A percentile compares a stretch with the other conserved stretches of the same genome.
These are phyloP conservation scores for Himalopsyche tibetana DNA, from an alignment of 2,888 invertebrate genomes.

Conservation along the genomic window DNA sequence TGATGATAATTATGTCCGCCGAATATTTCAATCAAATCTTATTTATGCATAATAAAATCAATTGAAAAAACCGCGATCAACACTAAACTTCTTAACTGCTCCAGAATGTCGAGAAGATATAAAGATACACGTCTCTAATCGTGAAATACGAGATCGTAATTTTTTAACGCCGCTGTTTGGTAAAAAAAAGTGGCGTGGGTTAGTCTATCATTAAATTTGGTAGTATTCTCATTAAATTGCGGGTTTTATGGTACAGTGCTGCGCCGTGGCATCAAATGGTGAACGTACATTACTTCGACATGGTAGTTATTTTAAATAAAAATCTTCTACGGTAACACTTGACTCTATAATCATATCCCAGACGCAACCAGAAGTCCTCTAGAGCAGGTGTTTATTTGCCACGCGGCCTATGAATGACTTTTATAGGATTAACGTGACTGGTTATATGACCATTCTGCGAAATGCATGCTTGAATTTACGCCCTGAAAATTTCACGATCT, in stretches of 20 bases:
- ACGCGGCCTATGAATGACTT: conserved; percentile 47
- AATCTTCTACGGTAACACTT: conserved; percentile 16
- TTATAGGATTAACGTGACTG: conserved; percentile 60
- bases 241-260: conserved; percentile 40
- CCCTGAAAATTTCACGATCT: conserved; percentile 43
- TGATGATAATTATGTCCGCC: conserved; percentile 14
- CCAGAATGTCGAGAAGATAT: conserved; percentile 45
- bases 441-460: conserved; percentile 48
- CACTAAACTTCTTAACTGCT: conserved; percentile 35
- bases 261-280: not conserved
- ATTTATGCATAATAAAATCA: conserved; percentile 34
- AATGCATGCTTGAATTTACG: conserved; percentile 42
- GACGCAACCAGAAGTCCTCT: conserved; percentile 44
- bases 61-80: conserved; percentile 22
- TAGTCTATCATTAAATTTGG: conserved; percentile 48
- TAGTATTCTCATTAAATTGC: conserved; percentile 41
- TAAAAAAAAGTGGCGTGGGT: conserved; percentile 41
- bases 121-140: conserved; percentile 42
- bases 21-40: conserved; percentile 34
- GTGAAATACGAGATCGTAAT: conserved; percentile 49
- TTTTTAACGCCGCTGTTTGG: conserved; percentile 45
- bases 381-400: conserved; percentile 47
- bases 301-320: conserved; percentile 38
- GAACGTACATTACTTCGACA: not conserved
- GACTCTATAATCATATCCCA: conserved; percentile 33